Percentiles rank a stretch among this genome's conserved stretches.
These are phyloP conservation scores for Heliconius erato DNA, from an alignment of 2,888 invertebrate species.

Conservation along the genomic window DNA sequence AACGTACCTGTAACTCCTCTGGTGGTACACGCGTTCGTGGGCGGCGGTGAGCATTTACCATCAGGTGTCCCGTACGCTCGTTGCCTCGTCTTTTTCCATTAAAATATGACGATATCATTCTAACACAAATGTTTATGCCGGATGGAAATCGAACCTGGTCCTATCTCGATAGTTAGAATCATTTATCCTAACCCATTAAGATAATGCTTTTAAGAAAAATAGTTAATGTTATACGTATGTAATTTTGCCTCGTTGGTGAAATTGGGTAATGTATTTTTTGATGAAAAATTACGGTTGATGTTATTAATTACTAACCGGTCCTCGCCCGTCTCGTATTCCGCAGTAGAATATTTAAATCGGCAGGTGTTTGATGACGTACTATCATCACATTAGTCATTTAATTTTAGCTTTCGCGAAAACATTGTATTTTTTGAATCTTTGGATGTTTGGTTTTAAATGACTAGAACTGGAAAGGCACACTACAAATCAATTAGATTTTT, in stretches of 20 bases:
- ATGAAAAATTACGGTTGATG: slow-evolving; percentile 29
- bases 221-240: neutral
- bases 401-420: slow-evolving; percentile 21
- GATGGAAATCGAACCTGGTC: neutral
- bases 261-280: slow-evolving; percentile 36
- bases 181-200: neutral
- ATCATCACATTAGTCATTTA: slow-evolving; percentile 7
- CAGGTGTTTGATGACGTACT: slow-evolving; percentile 33
- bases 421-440: neutral
- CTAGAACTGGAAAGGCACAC: too few species aligned
- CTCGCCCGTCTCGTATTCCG: slow-evolving; percentile 23
- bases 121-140: neutral
- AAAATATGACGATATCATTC: too few species aligned
- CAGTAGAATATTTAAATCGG: slow-evolving; percentile 11
- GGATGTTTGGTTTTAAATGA: neutral
- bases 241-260: slow-evolving; percentile 32
- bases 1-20: too few species aligned
- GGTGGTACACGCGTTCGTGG: too few species aligned
- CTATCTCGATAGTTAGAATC: neutral
- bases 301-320: slow-evolving; percentile 41
- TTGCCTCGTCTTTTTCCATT: too few species aligned
- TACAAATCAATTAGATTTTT: too few species aligned
- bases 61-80: too few species aligned
- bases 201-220: neutral
- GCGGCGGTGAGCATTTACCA: too few species aligned